These are phyloP conservation scores for Porites evermanni DNA, from an alignment of 92 coral and sea anemone genomes.

Conservation along the genomic window DNA sequence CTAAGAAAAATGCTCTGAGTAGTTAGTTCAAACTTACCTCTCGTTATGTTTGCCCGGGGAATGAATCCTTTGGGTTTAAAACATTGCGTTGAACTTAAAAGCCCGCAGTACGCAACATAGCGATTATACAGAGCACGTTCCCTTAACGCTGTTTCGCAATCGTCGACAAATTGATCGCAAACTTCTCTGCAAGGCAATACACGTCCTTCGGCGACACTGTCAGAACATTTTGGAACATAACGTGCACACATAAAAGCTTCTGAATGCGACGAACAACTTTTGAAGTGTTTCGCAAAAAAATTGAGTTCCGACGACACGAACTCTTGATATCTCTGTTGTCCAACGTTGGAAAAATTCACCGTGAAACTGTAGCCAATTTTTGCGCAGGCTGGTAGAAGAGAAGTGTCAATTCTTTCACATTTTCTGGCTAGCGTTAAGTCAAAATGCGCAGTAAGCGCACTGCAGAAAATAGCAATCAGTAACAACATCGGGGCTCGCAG, in stretches of 20 bases:
- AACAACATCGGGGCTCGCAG: slow-evolving; percentile 5
- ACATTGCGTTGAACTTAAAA: slow-evolving; percentile 5
- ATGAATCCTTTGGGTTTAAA: slow-evolving; percentile 38
- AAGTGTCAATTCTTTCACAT: slow-evolving; percentile 45
- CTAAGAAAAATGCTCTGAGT: no score
- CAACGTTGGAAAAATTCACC: slow-evolving; percentile 36
- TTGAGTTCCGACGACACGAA: slow-evolving; percentile 34
- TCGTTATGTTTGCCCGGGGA: slow-evolving; percentile 15
- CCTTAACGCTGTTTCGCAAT: slow-evolving; percentile 25
- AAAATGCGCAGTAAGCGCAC: not conserved
- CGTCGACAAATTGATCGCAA: slow-evolving; percentile 52
- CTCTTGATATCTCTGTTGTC: slow-evolving; percentile 39
- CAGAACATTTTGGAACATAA: slow-evolving; percentile 57
- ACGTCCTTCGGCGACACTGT: not conserved
- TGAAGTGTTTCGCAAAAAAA: slow-evolving; percentile 13
- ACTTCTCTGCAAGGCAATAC: slow-evolving; percentile 62
- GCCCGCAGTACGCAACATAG: slow-evolving; percentile 41
- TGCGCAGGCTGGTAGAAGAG: slow-evolving; percentile 41
- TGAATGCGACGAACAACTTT: slow-evolving; percentile 50
- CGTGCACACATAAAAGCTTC: slow-evolving; percentile 44
- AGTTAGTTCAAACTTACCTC: slow-evolving; percentile 14
- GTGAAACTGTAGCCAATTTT: slow-evolving; percentile 58
- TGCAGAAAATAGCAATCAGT: not conserved
- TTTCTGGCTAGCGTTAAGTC: slow-evolving; percentile 15
- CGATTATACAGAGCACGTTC: slow-evolving; percentile 23